These are phyloP conservation scores for Bufo bufo DNA, from an alignment of 2,113 vertebrate genomes.

Conservation along the genomic window DNA sequence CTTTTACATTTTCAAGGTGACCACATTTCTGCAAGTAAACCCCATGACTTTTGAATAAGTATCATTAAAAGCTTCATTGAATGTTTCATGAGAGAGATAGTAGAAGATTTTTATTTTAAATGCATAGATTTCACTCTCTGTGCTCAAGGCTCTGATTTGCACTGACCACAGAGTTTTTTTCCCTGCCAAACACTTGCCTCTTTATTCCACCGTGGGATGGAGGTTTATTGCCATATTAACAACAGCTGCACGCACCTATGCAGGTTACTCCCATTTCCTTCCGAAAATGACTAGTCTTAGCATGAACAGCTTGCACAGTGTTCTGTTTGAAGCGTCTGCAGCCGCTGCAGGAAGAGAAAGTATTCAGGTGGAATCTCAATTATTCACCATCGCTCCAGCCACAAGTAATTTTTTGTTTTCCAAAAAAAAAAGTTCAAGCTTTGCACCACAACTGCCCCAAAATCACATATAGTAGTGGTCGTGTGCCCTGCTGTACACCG, in stretches of 20 bases:
- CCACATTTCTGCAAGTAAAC: too few species aligned
- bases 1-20: too few species aligned
- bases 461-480: too few species aligned
- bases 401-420: neutral
- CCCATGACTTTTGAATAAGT: too few species aligned
- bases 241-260: neutral
- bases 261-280: neutral
- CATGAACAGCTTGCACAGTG: constrained; percentile 1
- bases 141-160: neutral
- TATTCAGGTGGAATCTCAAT: neutral
- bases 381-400: neutral
- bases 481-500: too few species aligned
- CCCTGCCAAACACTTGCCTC: neutral
- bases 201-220: neutral
- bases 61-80: too few species aligned
- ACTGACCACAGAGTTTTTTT: neutral
- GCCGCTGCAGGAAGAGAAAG: neutral
- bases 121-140: neutral
- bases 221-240: constrained; percentile 15
- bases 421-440: too few species aligned
- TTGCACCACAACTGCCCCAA: too few species aligned
- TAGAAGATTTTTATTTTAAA: too few species aligned
- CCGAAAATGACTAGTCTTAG: neutral
- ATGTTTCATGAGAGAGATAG: too few species aligned
- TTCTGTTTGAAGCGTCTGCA: neutral